phyloP scores from a whole-genome alignment of 2,888 invertebrate species.

The Linnaemya tessellans region DNA sequence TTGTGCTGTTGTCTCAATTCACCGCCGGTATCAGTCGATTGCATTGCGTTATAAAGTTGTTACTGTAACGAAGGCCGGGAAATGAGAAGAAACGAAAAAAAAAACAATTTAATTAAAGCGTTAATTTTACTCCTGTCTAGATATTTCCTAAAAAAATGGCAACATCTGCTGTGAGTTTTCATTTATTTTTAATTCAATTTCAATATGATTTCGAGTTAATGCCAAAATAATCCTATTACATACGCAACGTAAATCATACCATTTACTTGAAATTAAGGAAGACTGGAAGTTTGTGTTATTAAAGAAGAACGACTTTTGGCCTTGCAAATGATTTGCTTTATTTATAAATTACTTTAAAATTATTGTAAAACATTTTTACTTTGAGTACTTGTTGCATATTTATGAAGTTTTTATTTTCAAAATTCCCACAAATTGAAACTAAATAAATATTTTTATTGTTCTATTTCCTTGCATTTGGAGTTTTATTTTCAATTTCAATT shows the following conservation, averaged over 20 bases:
- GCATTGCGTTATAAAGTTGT: constrained; percentile 83
- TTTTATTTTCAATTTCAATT: constrained; percentile 3
- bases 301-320: background rate
- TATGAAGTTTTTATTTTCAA: background rate
- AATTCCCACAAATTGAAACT: background rate
- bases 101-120: constrained; percentile 53
- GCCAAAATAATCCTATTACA: constrained; percentile 68
- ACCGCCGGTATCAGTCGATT: constrained; percentile 83
- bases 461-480: background rate
- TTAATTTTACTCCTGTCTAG: constrained; percentile 36
- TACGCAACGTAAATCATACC: constrained; percentile 4
- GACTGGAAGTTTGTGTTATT: background rate
- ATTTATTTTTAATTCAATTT: constrained; percentile 52
- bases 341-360: background rate
- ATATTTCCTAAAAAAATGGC: background rate
- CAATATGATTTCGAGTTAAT: constrained; percentile 64
- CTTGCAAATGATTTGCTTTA: background rate
- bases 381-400: background rate
- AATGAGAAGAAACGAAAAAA: constrained; percentile 10
- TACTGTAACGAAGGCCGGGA: constrained; percentile 75
- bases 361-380: background rate
- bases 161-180: constrained; percentile 43
- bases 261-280: background rate
- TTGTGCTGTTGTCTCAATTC: constrained; percentile 77
- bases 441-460: constrained; percentile 1